These are phyloP conservation scores for Rhopilema esculentum DNA, from an alignment of 30 jellyfish, hydroid and myxozoan genomes.

Conservation along the genomic window DNA sequence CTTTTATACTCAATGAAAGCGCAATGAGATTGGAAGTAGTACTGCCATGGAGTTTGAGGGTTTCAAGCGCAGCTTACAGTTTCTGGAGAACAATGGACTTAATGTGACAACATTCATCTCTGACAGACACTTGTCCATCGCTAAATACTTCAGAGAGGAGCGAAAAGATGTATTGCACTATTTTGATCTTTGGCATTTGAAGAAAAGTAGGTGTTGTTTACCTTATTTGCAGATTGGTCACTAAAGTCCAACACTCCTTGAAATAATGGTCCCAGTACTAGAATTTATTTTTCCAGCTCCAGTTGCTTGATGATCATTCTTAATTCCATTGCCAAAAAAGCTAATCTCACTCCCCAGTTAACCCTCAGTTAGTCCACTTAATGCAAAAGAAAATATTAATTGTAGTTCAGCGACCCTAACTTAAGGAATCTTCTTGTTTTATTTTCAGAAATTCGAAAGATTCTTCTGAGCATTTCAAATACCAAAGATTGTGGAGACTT, in stretches of 20 bases:
- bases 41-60: slow-evolving; percentile 25
- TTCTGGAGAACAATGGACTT: background rate
- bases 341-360: no score
- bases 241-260: no score
- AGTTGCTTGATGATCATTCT: no score
- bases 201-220: no score
- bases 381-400: no score
- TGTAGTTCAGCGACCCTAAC: no score
- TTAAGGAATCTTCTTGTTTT: no score
- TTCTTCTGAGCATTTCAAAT: background rate
- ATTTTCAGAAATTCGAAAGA: background rate
- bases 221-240: no score
- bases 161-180: background rate
- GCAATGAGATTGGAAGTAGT: slow-evolving; percentile 4
- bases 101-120: slow-evolving; percentile 6
- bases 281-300: no score
- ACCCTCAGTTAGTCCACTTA: no score
- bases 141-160: slow-evolving; percentile 6
- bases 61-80: background rate
- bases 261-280: no score
- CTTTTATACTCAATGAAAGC: background rate
- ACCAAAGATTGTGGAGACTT: slow-evolving; percentile 1
- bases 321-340: no score
- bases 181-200: slow-evolving; percentile 53
- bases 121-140: slow-evolving; percentile 16